These are phyloP conservation scores for Lophius piscatorius DNA, from an alignment of 2,113 vertebrate species.

Conservation along the genomic window DNA sequence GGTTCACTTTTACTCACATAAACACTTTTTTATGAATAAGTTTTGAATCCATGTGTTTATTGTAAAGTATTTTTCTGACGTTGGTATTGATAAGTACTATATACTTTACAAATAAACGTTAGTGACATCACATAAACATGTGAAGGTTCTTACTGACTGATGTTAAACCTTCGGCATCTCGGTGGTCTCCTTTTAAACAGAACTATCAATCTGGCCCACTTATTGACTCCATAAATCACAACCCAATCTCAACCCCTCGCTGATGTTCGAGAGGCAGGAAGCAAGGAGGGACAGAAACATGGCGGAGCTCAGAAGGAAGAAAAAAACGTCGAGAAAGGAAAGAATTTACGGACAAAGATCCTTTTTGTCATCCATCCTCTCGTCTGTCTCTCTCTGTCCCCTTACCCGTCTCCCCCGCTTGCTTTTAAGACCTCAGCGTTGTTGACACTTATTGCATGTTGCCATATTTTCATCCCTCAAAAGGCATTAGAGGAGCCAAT, in stretches of 20 bases:
- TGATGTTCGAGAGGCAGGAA: constrained; percentile 50
- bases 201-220: constrained; percentile 77
- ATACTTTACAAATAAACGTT: too few relatives aligned
- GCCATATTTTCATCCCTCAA: constrained; percentile 82
- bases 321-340: neutral
- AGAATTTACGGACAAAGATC: neutral
- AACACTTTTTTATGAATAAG: too few relatives aligned
- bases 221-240: constrained; percentile 74
- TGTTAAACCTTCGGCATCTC: too few relatives aligned
- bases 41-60: too few relatives aligned
- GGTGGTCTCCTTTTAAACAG: constrained; percentile 66
- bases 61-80: too few relatives aligned
- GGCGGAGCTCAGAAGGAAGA: constrained; percentile 1
- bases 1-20: too few relatives aligned
- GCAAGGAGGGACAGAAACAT: neutral
- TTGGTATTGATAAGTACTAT: too few relatives aligned
- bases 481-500: constrained; percentile 82
- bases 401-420: constrained; percentile 54
- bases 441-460: constrained; percentile 80
- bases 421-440: constrained; percentile 69
- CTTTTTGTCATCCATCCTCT: constrained; percentile 8
- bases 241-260: constrained; percentile 64
- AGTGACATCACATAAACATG: too few relatives aligned
- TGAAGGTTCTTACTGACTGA: too few relatives aligned
- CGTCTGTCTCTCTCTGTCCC: constrained; percentile 41